These are phyloP conservation scores for Pantherophis guttatus DNA, from an alignment of 2,113 vertebrate species.

Conservation along the genomic window DNA sequence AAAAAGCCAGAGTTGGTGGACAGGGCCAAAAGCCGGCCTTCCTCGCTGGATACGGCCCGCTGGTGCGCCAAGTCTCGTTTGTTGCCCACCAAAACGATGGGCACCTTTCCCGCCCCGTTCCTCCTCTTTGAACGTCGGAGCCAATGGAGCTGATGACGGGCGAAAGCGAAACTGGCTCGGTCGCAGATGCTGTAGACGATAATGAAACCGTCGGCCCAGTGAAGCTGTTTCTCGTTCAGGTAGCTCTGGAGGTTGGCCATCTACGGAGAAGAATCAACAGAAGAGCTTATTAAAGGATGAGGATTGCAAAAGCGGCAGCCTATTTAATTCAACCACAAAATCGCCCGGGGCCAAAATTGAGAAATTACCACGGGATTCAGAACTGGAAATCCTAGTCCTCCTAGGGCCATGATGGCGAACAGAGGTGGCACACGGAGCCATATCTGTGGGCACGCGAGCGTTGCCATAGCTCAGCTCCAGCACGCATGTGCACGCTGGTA, in stretches of 20 bases:
- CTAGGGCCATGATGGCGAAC: too few species aligned
- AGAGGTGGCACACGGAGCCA: too few species aligned
- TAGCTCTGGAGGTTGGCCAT: conserved; percentile 42
- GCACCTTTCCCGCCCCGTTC: conserved; percentile 48
- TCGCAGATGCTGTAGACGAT: conserved; percentile 81
- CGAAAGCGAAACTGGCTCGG: conserved; percentile 72
- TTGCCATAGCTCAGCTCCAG: too few species aligned
- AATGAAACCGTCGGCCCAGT: conserved; percentile 77
- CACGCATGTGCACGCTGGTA: too few species aligned
- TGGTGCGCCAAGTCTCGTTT: conserved; percentile 74
- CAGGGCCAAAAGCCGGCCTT: conserved; percentile 73
- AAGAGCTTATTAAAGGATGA: neutral
- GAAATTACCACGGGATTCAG: too few species aligned
- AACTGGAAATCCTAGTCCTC: too few species aligned
- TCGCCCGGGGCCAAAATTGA: too few species aligned
- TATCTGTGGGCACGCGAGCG: too few species aligned
- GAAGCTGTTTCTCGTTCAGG: conserved; percentile 67
- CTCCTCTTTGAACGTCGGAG: conserved; percentile 67
- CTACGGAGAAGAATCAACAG: conserved; percentile 41
- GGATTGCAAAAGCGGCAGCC: neutral
- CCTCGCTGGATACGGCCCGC: conserved; percentile 72
- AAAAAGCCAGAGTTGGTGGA: conserved; percentile 71
- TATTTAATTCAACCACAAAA: too few species aligned
- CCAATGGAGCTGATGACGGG: conserved; percentile 65
- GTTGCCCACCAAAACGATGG: conserved; percentile 75